Evolutionary conservation across 2,113 vertebrate genomes (phyloP).

Genomic region (Malurus melanocephalus): DNA sequence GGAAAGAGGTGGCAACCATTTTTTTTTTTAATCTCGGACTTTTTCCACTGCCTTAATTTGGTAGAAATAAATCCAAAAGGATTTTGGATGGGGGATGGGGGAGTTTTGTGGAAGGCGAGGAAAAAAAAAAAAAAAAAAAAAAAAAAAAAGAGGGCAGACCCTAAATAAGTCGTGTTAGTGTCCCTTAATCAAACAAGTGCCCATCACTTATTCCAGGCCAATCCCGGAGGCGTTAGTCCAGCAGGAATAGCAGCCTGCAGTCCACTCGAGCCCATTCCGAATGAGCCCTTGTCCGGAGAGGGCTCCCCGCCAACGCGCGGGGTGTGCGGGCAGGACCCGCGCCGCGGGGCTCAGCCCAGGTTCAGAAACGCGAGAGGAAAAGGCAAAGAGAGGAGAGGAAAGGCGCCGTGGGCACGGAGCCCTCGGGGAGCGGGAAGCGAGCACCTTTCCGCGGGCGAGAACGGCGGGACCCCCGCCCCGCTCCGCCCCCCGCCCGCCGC

Average conservation of each 20-base stretch:
- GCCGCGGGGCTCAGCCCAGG: fast-evolving
- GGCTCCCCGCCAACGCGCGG: neutral
- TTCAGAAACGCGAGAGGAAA: neutral
- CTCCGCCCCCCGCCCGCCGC: neutral
- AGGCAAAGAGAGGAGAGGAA: neutral
- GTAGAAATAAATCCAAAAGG: neutral
- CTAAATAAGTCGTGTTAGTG: neutral
- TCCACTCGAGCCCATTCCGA: neutral
- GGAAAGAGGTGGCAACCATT: conserved; percentile 18
- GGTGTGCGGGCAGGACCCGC: neutral
- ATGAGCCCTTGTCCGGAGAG: neutral
- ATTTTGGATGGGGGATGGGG: neutral
- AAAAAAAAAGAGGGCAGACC: neutral
- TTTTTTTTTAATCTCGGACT: neutral
- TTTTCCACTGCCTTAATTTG: neutral
- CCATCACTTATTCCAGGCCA: neutral
- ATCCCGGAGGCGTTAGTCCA: neutral
- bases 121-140: neutral
- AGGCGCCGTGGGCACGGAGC: too few relatives aligned
- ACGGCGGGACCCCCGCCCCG: neutral
- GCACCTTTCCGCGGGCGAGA: neutral
- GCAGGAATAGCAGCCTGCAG: neutral
- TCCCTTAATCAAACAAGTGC: neutral
- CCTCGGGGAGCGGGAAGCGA: neutral
- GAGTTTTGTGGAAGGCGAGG: too few relatives aligned